phyloP scores from a whole-genome alignment of 2,797 vertebrate species.

The Periophthalmus magnuspinnatus region DNA sequence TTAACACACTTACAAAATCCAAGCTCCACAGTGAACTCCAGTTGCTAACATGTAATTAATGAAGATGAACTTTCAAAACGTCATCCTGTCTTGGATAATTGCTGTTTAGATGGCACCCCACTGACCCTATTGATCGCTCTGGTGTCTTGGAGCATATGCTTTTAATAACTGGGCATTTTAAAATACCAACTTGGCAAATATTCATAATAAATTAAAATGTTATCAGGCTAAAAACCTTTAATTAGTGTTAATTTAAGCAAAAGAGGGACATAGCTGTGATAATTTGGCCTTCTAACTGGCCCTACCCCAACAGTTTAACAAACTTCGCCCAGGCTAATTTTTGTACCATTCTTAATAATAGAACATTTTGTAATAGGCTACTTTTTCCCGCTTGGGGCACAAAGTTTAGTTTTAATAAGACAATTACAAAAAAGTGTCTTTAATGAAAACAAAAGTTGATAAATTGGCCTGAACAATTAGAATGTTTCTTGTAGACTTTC shows the following conservation, averaged over 20 bases:
- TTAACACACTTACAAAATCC: not conserved
- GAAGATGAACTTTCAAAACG: constrained; percentile 2
- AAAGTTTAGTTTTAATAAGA: not conserved
- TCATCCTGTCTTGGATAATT: not conserved
- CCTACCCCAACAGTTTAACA: not conserved
- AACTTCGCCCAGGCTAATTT: not conserved
- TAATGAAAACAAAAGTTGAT: constrained; percentile 3
- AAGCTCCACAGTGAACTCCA: not conserved
- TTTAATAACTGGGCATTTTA: not conserved
- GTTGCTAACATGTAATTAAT: constrained; percentile 1
- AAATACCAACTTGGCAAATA: constrained; percentile 5
- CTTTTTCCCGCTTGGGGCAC: not conserved
- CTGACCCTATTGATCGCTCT: not conserved
- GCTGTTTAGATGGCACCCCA: not conserved
- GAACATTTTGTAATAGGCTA: not conserved
- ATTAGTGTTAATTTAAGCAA: not conserved
- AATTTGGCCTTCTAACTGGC: constrained; percentile 3
- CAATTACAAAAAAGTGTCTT: not conserved
- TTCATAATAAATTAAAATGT: constrained; percentile 1
- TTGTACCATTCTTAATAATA: not conserved
- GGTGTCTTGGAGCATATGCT: not conserved
- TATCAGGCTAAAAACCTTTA: not conserved
- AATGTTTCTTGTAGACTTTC: not conserved
- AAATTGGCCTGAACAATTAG: not conserved
- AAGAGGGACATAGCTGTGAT: not conserved